Evolutionary conservation across 2,113 vertebrate species (phyloP), one percentile per base, ranked within the genome.

Genomic region (Zosterops japonicus): DNA sequence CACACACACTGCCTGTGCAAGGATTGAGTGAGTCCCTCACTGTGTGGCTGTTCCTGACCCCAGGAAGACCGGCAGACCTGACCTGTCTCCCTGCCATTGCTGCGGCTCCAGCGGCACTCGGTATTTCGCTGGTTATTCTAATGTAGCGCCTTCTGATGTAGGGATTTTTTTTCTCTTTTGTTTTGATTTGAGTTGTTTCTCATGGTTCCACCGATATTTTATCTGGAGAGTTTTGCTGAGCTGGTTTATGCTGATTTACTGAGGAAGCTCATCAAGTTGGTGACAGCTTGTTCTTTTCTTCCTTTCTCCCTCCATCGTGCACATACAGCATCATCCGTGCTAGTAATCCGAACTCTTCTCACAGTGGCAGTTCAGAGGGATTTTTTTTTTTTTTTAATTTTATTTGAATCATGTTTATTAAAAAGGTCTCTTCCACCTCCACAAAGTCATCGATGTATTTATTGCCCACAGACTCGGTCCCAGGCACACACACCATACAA

Each of bases 211-310:
- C 96, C 97, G 50, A 96, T 97, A 92, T 98, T 98, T 98, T 98
- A 97, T 97, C 96, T 96, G 97, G 97, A 97, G 97, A 97, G 96
- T 97, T 97, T 98, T 97, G 97, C 97, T 98, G 97, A 97, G 97
- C 97, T 98, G 98, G 97, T 98, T 98, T 98, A 97, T 98, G 97
- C 96, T 98, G 96, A 96, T 98, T 97, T 97, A 97, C 96, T 97
- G 97, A 97, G 97, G 97, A 97, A 97, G 93, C 90, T 97, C 96
- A 68, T 97, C 96, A 92, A 94, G 94, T 94, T 97, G 97, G 96
- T 95, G 95, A 98, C 97, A 96, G 95, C 97, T 97, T 97, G 94
- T 97, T 98, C 97, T 98, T 98, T 98, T 97, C 96, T 92, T 96
- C 93, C 96, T 83, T 96, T 47, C 87, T 90, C 95, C 95, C 95